A percentile compares a stretch with the other conserved stretches of the same genome.
Conservation (phyloP, 2,888 invertebrate species). For the Tolmerus cingulatus region DNA sequence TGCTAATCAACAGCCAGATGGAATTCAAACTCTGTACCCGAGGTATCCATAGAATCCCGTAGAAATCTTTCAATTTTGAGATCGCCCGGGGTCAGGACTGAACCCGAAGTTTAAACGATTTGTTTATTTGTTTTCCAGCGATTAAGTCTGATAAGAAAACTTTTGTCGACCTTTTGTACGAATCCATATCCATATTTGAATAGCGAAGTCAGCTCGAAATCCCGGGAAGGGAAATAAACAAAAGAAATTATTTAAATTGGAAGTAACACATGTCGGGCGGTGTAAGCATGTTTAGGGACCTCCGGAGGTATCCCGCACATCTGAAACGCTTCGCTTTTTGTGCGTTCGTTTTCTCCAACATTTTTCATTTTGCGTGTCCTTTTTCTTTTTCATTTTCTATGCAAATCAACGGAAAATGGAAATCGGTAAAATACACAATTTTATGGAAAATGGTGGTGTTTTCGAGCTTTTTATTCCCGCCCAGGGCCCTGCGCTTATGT, state of each 20-base stretch:
- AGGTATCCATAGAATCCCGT: background rate
- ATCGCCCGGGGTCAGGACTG: background rate
- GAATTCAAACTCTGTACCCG: background rate
- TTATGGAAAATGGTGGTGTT: slow-evolving; percentile 27
- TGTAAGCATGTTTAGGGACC: slow-evolving; percentile 31
- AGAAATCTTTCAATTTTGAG: background rate
- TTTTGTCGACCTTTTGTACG: slow-evolving; percentile 19
- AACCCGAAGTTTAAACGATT: background rate
- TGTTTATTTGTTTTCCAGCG: slow-evolving; percentile 29
- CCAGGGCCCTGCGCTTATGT: background rate
- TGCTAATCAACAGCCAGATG: background rate
- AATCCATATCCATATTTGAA: slow-evolving; percentile 27
- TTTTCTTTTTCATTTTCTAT: slow-evolving; percentile 26
- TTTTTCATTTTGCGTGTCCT: background rate
- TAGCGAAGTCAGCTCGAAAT: background rate
- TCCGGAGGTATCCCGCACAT: background rate
- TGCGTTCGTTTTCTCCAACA: background rate
- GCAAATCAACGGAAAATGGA: slow-evolving; percentile 30
- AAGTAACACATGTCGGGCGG: slow-evolving; percentile 29
- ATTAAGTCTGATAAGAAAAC: slow-evolving; percentile 28
- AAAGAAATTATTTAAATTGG: slow-evolving; percentile 38
- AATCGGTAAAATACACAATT: slow-evolving; percentile 32
- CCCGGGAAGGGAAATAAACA: slow-evolving; percentile 24
- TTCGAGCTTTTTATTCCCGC: background rate
- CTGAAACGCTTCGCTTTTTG: background rate